Conservation (phyloP, 2,888 invertebrate species). For the Apamea epomidion region DNA sequence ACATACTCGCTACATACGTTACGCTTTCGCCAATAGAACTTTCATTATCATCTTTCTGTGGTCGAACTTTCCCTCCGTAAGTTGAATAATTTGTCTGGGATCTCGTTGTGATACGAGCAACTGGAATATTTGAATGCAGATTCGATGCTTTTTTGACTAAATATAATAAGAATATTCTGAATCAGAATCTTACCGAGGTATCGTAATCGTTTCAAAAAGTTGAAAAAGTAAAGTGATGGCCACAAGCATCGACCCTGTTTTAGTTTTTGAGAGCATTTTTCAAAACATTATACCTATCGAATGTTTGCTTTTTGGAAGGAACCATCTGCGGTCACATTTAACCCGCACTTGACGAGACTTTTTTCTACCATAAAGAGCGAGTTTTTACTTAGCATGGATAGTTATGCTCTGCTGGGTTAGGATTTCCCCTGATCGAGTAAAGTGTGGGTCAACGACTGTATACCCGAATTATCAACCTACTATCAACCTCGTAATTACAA, state of each 20-base stretch:
- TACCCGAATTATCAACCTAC: slow-evolving; percentile 61
- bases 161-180: neutral
- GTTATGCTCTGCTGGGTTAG: slow-evolving; percentile 76
- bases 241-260: neutral
- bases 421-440: slow-evolving; percentile 75
- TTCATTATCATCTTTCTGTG: slow-evolving; percentile 56
- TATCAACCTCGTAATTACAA: slow-evolving; percentile 48
- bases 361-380: slow-evolving; percentile 62
- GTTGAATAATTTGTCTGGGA: slow-evolving; percentile 57
- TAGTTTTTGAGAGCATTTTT: neutral
- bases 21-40: slow-evolving; percentile 66
- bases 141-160: slow-evolving; percentile 1
- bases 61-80: slow-evolving; percentile 64
- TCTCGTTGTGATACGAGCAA: slow-evolving; percentile 29
- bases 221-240: neutral
- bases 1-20: slow-evolving; percentile 40
- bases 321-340: slow-evolving; percentile 30
- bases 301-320: slow-evolving; percentile 30
- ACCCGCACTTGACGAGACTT: slow-evolving; percentile 64
- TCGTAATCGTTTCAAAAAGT: neutral
- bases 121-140: slow-evolving; percentile 16
- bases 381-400: slow-evolving; percentile 66
- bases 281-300: neutral
- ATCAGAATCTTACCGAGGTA: neutral
- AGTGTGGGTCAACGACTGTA: slow-evolving; percentile 77